Conservation (phyloP, 1,140 invertebrate species). For the Holcopasites calliopsidis region DNA sequence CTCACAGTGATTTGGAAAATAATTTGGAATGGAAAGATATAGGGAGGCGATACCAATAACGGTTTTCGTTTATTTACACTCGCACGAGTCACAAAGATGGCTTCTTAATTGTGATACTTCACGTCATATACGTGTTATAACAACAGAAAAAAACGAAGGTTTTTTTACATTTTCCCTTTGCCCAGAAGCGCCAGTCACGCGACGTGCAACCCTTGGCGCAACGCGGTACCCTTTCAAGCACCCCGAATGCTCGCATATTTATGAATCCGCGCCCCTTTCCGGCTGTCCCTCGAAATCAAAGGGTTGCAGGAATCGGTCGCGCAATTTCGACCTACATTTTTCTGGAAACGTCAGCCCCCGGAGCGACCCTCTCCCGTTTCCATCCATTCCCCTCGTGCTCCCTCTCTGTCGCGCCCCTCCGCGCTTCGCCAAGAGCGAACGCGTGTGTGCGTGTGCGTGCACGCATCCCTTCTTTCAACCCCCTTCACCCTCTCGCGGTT, state of each 20-base stretch:
- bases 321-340: conserved; percentile 30
- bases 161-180: background rate
- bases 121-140: too few relatives aligned
- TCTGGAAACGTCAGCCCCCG: background rate
- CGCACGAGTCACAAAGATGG: too few relatives aligned
- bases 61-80: too few relatives aligned
- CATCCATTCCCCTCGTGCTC: conserved; percentile 8
- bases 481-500: background rate
- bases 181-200: too few relatives aligned
- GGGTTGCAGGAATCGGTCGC: conserved; percentile 2
- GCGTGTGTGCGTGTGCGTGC: background rate
- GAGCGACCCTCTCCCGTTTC: background rate
- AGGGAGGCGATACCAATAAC: too few relatives aligned
- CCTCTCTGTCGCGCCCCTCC: background rate
- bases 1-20: too few relatives aligned
- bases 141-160: too few relatives aligned
- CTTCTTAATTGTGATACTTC: too few relatives aligned
- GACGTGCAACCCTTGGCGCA: too few relatives aligned
- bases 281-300: background rate
- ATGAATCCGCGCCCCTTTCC: background rate
- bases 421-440: background rate
- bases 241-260: background rate
- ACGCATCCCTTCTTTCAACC: background rate
- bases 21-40: too few relatives aligned
- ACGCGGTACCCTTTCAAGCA: background rate